Base-by-base conservation (phyloP, 2,797 vertebrate genomes). In the Sebastes variabilis region DNA sequence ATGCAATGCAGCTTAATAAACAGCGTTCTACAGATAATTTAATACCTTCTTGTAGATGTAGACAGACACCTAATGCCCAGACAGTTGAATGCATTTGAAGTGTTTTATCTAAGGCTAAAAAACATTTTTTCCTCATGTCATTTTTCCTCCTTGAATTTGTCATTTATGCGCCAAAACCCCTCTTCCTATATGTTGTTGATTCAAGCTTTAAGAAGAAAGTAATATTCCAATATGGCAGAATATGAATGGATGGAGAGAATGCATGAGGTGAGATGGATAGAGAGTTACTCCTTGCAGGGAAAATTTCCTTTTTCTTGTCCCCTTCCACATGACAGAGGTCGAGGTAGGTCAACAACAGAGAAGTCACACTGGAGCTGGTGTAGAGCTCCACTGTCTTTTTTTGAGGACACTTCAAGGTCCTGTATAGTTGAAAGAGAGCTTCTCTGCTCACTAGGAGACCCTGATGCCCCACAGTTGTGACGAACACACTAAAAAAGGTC, bases 371-470 rank as follows among this genome's bases (percentile, higher is more conserved):
- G 65, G 65, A 80, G 58, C 72, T 16, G 60, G 12, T 6, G 9
- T 2, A 13, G 29, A 55, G 59, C 46, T 5, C 59, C 34, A 6
- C 36, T 68, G 67, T 69, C 67, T 64, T 14, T 49, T 62, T 14
- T 68, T 9, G 30, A 76, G 79, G 84, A 86, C 62, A 80, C 73
- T 73, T 69, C 24, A 61, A 62, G 61, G 76, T 79, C 58, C 34
- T 38, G 4, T 49, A 4, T 29, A 24, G 30, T 61, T 82, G 42
- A 70, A 75, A 68, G 22, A 69, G 29, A 72, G 64, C 24, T 64
- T 59, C 7, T 22, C 8, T 42, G 7, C 52, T 73, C 72, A 27
- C 72, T 14, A 1, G 46, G 60, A 66, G 10, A 75, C 49, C 22
- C 0, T 2, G 36, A 62, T 60, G 36, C 4, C 66, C 25, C 22